phyloP scores from a whole-genome alignment of 2,113 vertebrate species.

The Bombycilla garrulus region DNA sequence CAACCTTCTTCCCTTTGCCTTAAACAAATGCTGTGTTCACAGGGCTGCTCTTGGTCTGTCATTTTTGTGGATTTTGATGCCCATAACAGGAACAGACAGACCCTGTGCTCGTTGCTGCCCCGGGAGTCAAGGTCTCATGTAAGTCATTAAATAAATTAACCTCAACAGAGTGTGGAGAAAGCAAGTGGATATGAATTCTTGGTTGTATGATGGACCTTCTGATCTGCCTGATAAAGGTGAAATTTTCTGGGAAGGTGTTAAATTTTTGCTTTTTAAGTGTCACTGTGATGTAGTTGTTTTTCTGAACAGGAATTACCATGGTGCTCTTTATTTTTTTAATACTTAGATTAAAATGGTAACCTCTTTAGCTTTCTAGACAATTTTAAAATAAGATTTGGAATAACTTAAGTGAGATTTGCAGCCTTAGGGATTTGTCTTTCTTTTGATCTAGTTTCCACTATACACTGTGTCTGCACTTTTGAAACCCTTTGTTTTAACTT shows the following conservation, averaged over 20 bases:
- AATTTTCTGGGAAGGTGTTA: not conserved
- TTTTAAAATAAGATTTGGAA: not conserved
- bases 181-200: not conserved
- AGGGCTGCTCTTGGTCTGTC: slow-evolving; percentile 99
- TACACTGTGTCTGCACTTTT: not conserved
- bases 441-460: not conserved
- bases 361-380: not conserved
- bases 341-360: not conserved
- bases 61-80: slow-evolving; percentile 99
- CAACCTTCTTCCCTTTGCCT: not conserved
- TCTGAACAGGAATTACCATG: not conserved
- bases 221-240: not conserved
- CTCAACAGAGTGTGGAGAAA: not conserved
- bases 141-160: slow-evolving; percentile 68
- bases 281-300: not conserved
- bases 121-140: slow-evolving; percentile 95
- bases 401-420: not conserved
- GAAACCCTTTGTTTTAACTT: not conserved
- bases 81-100: slow-evolving; percentile 96
- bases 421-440: not conserved
- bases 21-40: slow-evolving; percentile 9
- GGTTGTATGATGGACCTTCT: not conserved
- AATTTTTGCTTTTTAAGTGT: not conserved
- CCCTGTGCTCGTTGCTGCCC: slow-evolving; percentile 90
- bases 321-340: not conserved